phyloP scores from a whole-genome alignment of 2,888 invertebrate species.

The Nephrotoma appendiculata region DNA sequence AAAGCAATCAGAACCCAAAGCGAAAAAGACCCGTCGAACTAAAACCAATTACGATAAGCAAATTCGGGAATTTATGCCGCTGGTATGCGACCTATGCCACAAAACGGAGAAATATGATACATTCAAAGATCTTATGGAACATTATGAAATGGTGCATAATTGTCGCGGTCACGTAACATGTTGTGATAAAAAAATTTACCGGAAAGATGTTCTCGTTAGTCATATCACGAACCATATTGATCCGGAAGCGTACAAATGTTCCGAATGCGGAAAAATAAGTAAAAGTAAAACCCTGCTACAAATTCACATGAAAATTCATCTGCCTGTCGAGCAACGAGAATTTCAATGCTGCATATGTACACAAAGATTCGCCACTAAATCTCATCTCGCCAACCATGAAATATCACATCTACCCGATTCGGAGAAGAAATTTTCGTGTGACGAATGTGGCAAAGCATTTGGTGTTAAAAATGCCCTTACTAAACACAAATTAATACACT shows the following conservation, averaged over 20 bases:
- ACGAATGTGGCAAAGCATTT: constrained; percentile 14
- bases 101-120: constrained; percentile 8
- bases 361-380: constrained; percentile 13
- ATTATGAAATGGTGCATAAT: constrained; percentile 10
- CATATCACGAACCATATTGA: constrained; percentile 13
- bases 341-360: constrained; percentile 12
- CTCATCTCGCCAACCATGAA: constrained; percentile 13
- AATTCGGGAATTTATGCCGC: constrained; percentile 12
- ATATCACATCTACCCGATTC: constrained; percentile 11
- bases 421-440: constrained; percentile 13
- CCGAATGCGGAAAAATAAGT: constrained; percentile 11
- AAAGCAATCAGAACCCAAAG: neutral
- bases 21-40: constrained; percentile 7
- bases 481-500: constrained; percentile 12
- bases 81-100: constrained; percentile 11
- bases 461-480: constrained; percentile 11
- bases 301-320: constrained; percentile 14
- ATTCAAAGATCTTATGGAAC: constrained; percentile 12
- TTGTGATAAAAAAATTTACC: constrained; percentile 13
- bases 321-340: constrained; percentile 10
- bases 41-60: constrained; percentile 13
- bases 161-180: constrained; percentile 11
- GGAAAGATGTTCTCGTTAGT: constrained; percentile 12
- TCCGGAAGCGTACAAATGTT: constrained; percentile 13
- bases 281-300: constrained; percentile 12